Evolutionary conservation across 35 echinoderm and acorn worm species (phyloP), one percentile per base, ranked within the genome.

Genomic region (Ophioderma brevispina): DNA sequence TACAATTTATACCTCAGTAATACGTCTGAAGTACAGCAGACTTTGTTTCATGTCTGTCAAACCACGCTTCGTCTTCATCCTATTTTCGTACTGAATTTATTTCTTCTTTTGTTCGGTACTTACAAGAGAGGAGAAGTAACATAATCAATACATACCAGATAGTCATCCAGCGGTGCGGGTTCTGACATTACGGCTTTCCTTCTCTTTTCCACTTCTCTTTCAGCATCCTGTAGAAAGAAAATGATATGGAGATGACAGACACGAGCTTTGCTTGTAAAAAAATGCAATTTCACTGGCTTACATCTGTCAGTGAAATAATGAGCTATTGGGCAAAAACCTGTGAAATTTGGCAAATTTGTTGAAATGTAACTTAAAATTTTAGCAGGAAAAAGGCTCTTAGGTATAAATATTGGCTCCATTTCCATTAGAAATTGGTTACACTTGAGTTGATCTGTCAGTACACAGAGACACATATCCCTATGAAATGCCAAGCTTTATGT

Each of bases 81-180:
- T n/a, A n/a, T n/a, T n/a, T n/a, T n/a, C n/a, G n/a, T n/a, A n/a
- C n/a, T n/a, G n/a, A n/a, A n/a, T n/a, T n/a, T n/a, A n/a, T n/a
- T n/a, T n/a, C n/a, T n/a, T n/a, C n/a, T n/a, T n/a, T n/a, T n/a
- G n/a, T n/a, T n/a, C n/a, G n/a, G n/a, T n/a, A n/a, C n/a, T n/a
- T n/a, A n/a, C n/a, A n/a, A n/a, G n/a, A n/a, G n/a, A n/a, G n/a
- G n/a, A n/a, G n/a, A n/a, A n/a, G n/a, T n/a, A n/a, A n/a, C n/a
- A n/a, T n/a, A n/a, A 70, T 13, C 33, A 82, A 64, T 31, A 39
- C 78, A 76, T 96, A 96, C 94, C 86, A 96, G 41, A 64, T 96
- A 96, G 21, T 80, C 83, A 81, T 96, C 87, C 43, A 96, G 56
- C 36, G 94, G 94, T 40, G 94, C 90, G 34, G 94, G 94, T 52